Evolutionary conservation across 2,797 vertebrate genomes (phyloP), one percentile per base, ranked within the genome.

Genomic region (Ctenopoma kingsleyae): DNA sequence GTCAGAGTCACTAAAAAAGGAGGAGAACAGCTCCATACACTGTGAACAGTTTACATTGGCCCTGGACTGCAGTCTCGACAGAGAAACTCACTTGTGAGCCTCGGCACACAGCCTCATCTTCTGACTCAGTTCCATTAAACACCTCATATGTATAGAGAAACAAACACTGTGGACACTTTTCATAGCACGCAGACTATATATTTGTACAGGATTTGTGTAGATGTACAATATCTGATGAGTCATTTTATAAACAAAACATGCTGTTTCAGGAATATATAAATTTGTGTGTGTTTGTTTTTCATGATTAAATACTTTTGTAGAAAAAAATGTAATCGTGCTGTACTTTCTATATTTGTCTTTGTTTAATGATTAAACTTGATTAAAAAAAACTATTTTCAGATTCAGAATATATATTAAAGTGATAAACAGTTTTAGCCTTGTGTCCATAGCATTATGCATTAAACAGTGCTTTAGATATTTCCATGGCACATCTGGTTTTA

Each of bases 41-140:
- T 85, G 83, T 46, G 92, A 93, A 56, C 87, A 82, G 53, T 87
- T 89, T 41, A 60, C 88, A 10, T 62, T 54, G 63, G 80, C 74
- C 35, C 64, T 78, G 16, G 87, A 92, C 80, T 81, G 77, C 43
- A 86, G 87, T 66, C 85, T 87, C 4, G 89, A 94, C 65, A 84
- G 90, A 77, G 93, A 95, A 68, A 94, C 93, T 8, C 81, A 59
- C 47, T 81, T 94, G 74, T 94, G 83, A 94, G 51, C 25, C n/a
- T 59, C 61, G 15, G 41, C 55, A 40, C 59, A 23, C 57, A 22
- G 22, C 47, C 27, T 20, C 38, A 27, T 68, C 40, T 19, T 61
- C 54, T 61, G 30, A 75, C 60, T 52, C 11, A 15, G 58, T 54
- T 41, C 32, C 11, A 17, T 7, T 8, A n/a, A 76, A 50, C 50